Conservation (phyloP, 2,888 invertebrate genomes). For the Microplitis deprimator region DNA sequence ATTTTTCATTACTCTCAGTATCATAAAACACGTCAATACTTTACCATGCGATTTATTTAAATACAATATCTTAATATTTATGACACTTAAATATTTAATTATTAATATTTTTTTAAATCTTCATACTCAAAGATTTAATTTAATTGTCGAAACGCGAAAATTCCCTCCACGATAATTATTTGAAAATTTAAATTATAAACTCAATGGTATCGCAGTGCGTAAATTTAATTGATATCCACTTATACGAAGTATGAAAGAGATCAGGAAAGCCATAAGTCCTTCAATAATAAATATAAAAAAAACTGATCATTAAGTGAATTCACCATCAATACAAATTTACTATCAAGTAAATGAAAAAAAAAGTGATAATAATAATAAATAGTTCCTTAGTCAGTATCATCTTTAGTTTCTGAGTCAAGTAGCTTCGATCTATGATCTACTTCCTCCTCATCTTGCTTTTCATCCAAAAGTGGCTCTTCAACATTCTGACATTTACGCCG, state of each 20-base stretch:
- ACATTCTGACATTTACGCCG: conserved; percentile 54
- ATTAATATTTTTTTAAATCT: background rate
- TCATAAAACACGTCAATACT: background rate
- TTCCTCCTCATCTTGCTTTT: conserved; percentile 50
- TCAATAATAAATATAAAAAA: too few species aligned
- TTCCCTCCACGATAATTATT: background rate
- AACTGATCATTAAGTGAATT: too few species aligned
- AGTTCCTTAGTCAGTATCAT: conserved; percentile 59
- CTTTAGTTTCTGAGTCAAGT: conserved; percentile 56
- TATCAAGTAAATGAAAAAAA: background rate
- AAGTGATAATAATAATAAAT: conserved; percentile 40
- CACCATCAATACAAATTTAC: background rate
- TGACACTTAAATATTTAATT: background rate
- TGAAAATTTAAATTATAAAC: background rate
- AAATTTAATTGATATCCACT: too few species aligned
- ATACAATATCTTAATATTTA: background rate
- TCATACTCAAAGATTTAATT: background rate
- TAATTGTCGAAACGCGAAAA: background rate
- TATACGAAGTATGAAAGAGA: too few species aligned
- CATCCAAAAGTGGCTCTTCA: conserved; percentile 51
- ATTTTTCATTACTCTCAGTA: background rate
- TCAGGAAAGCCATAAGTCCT: too few species aligned
- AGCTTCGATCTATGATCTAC: conserved; percentile 61
- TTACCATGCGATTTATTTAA: background rate
- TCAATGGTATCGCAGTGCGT: too few species aligned